Conservation (phyloP, 92 coral and sea anemone genomes). For the Epizoanthus stellaris region DNA sequence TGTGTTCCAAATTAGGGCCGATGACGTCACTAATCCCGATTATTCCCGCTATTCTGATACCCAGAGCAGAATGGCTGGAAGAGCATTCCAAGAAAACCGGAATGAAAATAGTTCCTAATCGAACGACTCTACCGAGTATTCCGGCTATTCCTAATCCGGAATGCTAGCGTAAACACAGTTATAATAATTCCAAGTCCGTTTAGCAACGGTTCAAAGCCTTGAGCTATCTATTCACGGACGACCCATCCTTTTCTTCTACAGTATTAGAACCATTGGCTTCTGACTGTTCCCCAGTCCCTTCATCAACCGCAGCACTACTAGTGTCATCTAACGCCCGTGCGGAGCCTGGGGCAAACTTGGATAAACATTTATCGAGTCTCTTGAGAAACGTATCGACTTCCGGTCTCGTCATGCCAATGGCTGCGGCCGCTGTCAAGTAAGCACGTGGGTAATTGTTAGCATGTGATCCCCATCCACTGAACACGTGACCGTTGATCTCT, state of each 20-base stretch:
- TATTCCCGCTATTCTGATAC: no score
- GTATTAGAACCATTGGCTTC: background rate
- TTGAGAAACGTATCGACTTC: constrained; percentile 93
- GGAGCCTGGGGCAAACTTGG: constrained; percentile 56
- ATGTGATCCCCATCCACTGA: constrained; percentile 98
- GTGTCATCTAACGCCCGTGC: constrained; percentile 9
- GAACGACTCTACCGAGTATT: no score
- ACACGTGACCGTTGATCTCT: constrained; percentile 90
- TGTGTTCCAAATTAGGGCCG: no score
- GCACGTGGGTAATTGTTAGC: constrained; percentile 84
- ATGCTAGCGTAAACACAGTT: no score
- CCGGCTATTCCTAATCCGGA: no score
- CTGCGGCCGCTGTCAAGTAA: constrained; percentile 97
- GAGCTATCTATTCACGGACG: constrained; percentile 15
- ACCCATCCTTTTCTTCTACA: constrained; percentile 10
- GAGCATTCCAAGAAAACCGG: no score
- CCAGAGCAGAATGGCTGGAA: no score
- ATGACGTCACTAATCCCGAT: no score
- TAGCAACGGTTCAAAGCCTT: background rate
- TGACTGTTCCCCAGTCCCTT: background rate
- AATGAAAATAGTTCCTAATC: no score
- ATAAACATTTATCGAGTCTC: constrained; percentile 89
- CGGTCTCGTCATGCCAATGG: constrained; percentile 91
- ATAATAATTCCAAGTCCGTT: background rate
- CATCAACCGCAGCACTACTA: background rate